Percentiles rank a stretch among this genome's conserved stretches.
Evolutionary conservation across 1,140 invertebrate genomes (phyloP).

Genomic region (Hetaerina americana): DNA sequence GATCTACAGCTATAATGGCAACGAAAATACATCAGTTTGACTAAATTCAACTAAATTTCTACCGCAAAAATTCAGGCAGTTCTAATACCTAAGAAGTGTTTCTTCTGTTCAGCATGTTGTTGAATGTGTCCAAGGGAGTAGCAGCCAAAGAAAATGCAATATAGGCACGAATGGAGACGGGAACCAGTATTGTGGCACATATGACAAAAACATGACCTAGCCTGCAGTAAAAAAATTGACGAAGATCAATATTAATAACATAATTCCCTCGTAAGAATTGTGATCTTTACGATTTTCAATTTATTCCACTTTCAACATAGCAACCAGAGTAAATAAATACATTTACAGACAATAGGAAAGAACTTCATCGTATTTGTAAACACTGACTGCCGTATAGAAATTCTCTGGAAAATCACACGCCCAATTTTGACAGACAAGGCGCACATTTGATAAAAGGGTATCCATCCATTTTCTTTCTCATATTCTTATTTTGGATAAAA

Average conservation of each 20-base stretch:
- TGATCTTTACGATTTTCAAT: too few species aligned
- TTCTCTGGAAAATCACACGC: not conserved
- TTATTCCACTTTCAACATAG: too few species aligned
- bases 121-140: constrained; percentile 67
- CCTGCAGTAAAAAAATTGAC: constrained; percentile 36
- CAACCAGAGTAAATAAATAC: not conserved
- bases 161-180: constrained; percentile 74
- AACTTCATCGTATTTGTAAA: not conserved
- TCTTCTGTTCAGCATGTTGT: constrained; percentile 65
- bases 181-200: constrained; percentile 59
- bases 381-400: not conserved
- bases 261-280: constrained; percentile 4
- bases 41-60: too few species aligned
- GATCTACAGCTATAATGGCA: constrained; percentile 51
- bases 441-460: not conserved
- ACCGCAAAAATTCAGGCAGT: too few species aligned
- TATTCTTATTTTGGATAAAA: not conserved
- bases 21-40: not conserved
- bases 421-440: too few species aligned
- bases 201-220: constrained; percentile 59
- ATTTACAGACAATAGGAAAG: not conserved
- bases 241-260: constrained; percentile 2
- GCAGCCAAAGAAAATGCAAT: constrained; percentile 87
- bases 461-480: not conserved
- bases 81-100: constrained; percentile 63